Evolutionary conservation across 2,888 invertebrate species (phyloP), one percentile per base, ranked within the genome.

Genomic region (Calliopum simillimum): DNA sequence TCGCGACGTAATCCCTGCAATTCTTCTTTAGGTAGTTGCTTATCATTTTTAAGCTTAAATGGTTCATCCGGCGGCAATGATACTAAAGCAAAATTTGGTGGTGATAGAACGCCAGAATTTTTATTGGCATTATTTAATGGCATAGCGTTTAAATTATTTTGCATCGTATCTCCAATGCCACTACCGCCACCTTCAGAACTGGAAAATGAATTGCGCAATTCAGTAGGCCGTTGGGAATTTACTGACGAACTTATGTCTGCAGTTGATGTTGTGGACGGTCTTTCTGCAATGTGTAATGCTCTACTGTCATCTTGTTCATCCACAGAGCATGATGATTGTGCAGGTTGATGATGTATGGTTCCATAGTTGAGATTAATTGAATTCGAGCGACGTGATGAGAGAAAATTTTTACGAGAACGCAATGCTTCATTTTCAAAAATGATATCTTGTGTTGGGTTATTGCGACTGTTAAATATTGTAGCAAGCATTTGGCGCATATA

Each of bases 281-380:
- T 70, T 23, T 69, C 69, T 47, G 73, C 73, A 13, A 74, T 72
- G 43, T 76, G 74, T 43, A 75, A 74, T 19, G 75, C 67, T 8
- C 75, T 73, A 25, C 79, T 79, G 21, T 80, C 81, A 33, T 83
- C 82, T 70, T 73, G 75, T 25, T 82, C 83, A 21, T 81, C 83
- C 62, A 82, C 75, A 11, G 80, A 75, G 12, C 78, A 79, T 0
- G 81, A 79, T 6, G 77, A 69, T 41, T 76, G 76, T 16, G 71
- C 64, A 8, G 82, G 77, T 43, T 82, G 79, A 71, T 85, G 85
- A 75, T 86, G 84, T 70, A 85, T 80, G 14, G 82, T 83, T 33
- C 84, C 85, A 71, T 85, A 85, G 69, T 86, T 83, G 4, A 86
- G 73, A 79, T 83, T 85, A 59, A 85, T 73, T 4, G 84, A 79